Base-by-base conservation (phyloP, 2,113 vertebrate species). In the Grammomys dolichurus region DNA sequence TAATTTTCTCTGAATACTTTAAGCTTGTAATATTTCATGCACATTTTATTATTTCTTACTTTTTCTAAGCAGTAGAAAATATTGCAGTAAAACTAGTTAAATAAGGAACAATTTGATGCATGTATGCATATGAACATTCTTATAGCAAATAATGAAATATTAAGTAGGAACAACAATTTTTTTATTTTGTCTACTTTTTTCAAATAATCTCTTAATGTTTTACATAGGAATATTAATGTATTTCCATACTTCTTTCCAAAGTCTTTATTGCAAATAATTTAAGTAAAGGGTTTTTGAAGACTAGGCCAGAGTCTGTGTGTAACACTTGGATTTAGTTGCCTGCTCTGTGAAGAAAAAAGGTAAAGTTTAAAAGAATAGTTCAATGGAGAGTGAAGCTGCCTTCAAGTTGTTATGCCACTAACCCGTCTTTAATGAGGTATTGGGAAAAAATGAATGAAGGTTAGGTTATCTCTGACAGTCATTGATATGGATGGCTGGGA, bases 351-450 rank as follows among this genome's bases (percentile, higher is more conserved):
- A 46, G 3, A 0, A 72, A 51, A 48, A 78, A n/a, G 28, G 28
- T 31, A 6, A 1, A 46, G 4, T 36, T 87, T 11, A 3, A 33
- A 60, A 75, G 70, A 60, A 48, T 4, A 40, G 0, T 58, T 10
- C 12, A 13, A 7, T 1, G 11, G 56, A 70, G 24, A 43, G 0
- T 1, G 54, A 56, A 20, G 0, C 24, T 91, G 26, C 17, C 22
- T 16, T 0, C 0, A 28, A 5, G 0, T 33, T 69, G 7, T 4
- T 1, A 0, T 17, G 17, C 36, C 22, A 4, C 5, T 9, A 40
- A 0, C 0, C 11, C 6, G 11, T 17, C 43, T 24, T n/a, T 31
- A 69, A 9, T 3, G 4, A 46, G 19, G 58, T 19, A 48, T 24
- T 22, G 10, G 2, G 9, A 31, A 36, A 73, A 48, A 54, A 22